Conservation (phyloP, 2,797 vertebrate genomes). For the Psittacula echo region DNA sequence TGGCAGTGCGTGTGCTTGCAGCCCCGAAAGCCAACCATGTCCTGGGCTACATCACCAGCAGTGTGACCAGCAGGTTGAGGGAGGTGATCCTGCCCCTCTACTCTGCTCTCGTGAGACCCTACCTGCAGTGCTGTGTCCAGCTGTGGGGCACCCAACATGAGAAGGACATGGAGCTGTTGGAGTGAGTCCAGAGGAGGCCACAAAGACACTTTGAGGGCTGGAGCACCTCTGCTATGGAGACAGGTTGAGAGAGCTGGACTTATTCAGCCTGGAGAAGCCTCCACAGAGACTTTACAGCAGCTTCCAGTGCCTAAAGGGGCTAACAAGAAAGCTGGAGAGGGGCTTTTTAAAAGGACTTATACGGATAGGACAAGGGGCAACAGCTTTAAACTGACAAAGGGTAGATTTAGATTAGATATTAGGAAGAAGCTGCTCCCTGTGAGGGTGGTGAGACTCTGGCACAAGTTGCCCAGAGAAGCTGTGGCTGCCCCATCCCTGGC, state of each 20-base stretch:
- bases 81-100: background rate
- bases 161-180: background rate
- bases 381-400: background rate
- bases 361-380: background rate
- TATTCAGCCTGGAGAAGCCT: background rate
- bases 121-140: background rate
- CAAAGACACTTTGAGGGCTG: background rate
- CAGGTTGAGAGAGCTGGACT: background rate
- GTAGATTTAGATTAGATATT: background rate
- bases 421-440: background rate
- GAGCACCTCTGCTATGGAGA: background rate
- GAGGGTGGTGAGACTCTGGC: background rate
- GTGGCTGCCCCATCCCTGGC: background rate
- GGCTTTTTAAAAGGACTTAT: background rate
- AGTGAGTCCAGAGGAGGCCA: background rate
- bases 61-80: background rate
- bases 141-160: background rate
- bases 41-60: background rate
- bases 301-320: background rate
- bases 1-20: background rate
- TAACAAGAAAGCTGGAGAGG: background rate
- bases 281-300: background rate
- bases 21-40: background rate
- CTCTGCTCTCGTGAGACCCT: background rate
- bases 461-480: background rate